Percentiles rank a stretch among this genome's conserved stretches.
Evolutionary conservation across 2,888 invertebrate genomes (phyloP).

Genomic region (Idaea aversata): DNA sequence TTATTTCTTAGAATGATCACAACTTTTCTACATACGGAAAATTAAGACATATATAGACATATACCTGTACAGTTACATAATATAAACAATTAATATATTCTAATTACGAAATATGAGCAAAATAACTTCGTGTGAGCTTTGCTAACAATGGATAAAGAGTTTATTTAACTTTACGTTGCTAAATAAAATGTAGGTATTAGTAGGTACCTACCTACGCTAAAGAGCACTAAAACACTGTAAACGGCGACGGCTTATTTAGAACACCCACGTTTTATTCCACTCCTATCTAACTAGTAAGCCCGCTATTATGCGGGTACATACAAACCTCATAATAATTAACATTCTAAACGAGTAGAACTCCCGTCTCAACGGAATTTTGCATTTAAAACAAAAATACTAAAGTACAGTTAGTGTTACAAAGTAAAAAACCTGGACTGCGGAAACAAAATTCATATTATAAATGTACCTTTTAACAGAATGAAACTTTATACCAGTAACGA

Average conservation of each 20-base stretch:
- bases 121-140: not conserved
- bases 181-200: not conserved
- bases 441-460: slow-evolving; percentile 20
- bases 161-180: not conserved
- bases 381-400: slow-evolving; percentile 23
- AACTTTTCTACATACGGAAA: not conserved
- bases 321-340: slow-evolving; percentile 15
- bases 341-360: slow-evolving; percentile 13
- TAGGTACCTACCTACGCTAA: not conserved
- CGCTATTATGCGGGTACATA: not conserved
- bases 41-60: not conserved
- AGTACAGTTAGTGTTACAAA: slow-evolving; percentile 21
- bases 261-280: not conserved
- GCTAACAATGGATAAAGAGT: not conserved
- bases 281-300: not conserved
- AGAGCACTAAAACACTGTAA: not conserved
- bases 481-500: slow-evolving; percentile 40
- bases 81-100: not conserved
- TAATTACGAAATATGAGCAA: not conserved
- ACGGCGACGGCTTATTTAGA: not conserved
- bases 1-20: not conserved
- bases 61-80: not conserved
- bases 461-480: slow-evolving; percentile 34
- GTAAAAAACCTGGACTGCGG: slow-evolving; percentile 15
- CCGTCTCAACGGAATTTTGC: slow-evolving; percentile 18